Evolutionary conservation across 2,113 vertebrate species (phyloP).

Genomic region (Podiceps cristatus): DNA sequence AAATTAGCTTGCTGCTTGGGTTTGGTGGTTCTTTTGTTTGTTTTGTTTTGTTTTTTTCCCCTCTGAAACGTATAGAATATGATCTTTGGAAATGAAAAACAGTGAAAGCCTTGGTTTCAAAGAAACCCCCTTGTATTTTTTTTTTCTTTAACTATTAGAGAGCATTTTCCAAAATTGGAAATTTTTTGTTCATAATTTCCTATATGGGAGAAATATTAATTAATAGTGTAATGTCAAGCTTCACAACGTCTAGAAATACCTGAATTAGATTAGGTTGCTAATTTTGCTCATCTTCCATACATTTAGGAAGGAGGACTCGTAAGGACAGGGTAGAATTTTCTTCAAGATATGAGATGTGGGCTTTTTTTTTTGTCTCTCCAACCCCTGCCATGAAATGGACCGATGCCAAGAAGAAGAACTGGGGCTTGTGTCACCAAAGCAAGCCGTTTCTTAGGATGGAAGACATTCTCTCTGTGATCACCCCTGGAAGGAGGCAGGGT

Average conservation of each 20-base stretch:
- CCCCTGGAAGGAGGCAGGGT: background rate
- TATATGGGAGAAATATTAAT: background rate
- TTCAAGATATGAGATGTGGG: background rate
- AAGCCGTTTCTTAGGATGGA: background rate
- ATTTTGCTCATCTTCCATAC: background rate
- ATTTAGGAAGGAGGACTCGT: background rate
- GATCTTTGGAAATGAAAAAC: background rate
- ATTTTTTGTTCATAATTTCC: background rate
- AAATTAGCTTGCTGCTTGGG: background rate
- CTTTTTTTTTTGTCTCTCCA: background rate
- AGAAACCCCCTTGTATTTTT: background rate
- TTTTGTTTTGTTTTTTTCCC: background rate
- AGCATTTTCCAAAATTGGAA: background rate
- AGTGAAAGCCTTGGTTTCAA: background rate
- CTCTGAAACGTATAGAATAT: background rate
- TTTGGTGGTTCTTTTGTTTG: too few relatives aligned
- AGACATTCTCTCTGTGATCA: background rate
- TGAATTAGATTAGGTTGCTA: background rate
- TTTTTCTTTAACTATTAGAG: background rate
- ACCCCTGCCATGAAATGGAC: background rate
- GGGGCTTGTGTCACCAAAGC: background rate
- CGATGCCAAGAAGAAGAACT: background rate
- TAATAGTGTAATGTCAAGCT: background rate
- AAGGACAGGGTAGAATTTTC: background rate
- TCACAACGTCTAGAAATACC: background rate